These are phyloP conservation scores for Diarsia mendica DNA, from an alignment of 2,888 invertebrate genomes.

Conservation along the genomic window DNA sequence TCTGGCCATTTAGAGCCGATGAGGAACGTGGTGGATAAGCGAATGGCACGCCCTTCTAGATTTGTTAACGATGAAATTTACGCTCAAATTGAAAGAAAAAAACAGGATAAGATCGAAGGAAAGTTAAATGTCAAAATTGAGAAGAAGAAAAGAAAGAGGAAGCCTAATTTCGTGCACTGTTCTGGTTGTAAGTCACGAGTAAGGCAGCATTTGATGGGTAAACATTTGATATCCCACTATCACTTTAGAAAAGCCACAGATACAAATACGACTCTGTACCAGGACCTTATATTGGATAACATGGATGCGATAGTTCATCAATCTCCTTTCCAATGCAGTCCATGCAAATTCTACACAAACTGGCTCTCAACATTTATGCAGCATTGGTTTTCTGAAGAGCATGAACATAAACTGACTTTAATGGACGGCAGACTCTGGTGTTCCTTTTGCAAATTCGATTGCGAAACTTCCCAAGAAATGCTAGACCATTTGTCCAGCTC, in stretches of 20 bases:
- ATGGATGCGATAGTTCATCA: conserved; percentile 94
- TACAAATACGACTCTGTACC: conserved; percentile 89
- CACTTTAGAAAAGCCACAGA: conserved; percentile 94
- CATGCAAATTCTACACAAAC: conserved; percentile 96
- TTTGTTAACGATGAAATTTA: conserved; percentile 80
- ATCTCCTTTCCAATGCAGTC: conserved; percentile 95
- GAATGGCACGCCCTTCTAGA: conserved; percentile 80
- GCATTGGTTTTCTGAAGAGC: conserved; percentile 93
- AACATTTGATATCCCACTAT: conserved; percentile 96
- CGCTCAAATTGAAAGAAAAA: conserved; percentile 74
- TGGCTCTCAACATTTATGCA: conserved; percentile 92
- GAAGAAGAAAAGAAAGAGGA: conserved; percentile 89
- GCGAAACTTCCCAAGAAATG: conserved; percentile 92
- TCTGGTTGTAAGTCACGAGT: conserved; percentile 93
- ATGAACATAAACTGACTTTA: conserved; percentile 87
- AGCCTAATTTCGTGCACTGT: conserved; percentile 91
- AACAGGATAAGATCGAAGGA: conserved; percentile 61
- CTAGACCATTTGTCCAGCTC: conserved; percentile 91
- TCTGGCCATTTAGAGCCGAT: conserved; percentile 86
- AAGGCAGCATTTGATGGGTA: conserved; percentile 93
- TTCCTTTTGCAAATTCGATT: conserved; percentile 93
- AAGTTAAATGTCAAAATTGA: conserved; percentile 73
- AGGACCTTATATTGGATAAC: conserved; percentile 93
- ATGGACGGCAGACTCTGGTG: conserved; percentile 93
- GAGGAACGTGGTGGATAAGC: conserved; percentile 74